These are phyloP conservation scores for Augiades crinisus DNA, from an alignment of 2,888 invertebrate genomes.

Conservation along the genomic window DNA sequence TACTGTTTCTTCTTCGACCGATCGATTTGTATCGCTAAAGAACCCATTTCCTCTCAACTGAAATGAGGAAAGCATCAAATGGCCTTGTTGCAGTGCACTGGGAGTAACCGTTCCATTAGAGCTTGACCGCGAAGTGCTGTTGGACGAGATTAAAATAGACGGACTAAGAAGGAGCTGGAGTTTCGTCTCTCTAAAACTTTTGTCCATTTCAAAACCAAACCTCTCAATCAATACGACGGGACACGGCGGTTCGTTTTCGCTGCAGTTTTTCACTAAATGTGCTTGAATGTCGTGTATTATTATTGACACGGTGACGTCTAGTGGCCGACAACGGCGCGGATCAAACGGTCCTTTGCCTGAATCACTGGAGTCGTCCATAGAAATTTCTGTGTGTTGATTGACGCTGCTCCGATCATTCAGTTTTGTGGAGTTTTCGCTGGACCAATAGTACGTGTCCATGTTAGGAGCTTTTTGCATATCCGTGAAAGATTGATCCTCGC, in stretches of 20 bases:
- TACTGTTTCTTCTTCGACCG: constrained; percentile 95
- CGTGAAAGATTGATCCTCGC: constrained; percentile 96
- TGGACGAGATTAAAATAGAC: constrained; percentile 90
- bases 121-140: constrained; percentile 85
- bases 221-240: constrained; percentile 94
- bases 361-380: constrained; percentile 84
- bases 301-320: constrained; percentile 95
- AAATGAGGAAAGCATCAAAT: constrained; percentile 91
- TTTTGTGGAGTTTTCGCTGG: constrained; percentile 63
- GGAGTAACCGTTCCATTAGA: constrained; percentile 48
- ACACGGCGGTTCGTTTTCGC: constrained; percentile 94
- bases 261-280: constrained; percentile 96
- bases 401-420: constrained; percentile 62
- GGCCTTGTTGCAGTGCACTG: constrained; percentile 87
- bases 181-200: constrained; percentile 94
- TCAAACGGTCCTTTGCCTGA: constrained; percentile 87
- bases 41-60: constrained; percentile 97
- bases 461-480: constrained; percentile 90
- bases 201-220: constrained; percentile 98
- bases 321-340: constrained; percentile 92
- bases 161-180: constrained; percentile 95
- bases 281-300: constrained; percentile 98
- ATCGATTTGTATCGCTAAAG: constrained; percentile 96
- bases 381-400: constrained; percentile 77
- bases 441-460: constrained; percentile 61